Percentiles rank a stretch among this genome's conserved stretches.
These are phyloP conservation scores for Capitella teleta DNA, from an alignment of 1,140 invertebrate genomes.

Conservation along the genomic window DNA sequence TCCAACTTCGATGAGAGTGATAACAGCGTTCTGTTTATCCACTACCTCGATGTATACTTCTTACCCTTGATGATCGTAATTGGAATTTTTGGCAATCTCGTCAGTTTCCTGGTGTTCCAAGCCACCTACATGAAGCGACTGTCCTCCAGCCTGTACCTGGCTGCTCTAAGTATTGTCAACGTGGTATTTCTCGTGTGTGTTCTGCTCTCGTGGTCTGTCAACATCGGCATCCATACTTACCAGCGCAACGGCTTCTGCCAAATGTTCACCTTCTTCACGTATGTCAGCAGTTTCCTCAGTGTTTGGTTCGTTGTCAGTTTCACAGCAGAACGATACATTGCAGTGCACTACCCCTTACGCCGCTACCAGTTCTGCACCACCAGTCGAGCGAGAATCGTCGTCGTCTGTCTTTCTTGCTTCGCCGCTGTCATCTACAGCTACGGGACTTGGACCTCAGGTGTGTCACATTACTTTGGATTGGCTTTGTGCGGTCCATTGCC, in stretches of 20 bases:
- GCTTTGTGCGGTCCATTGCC: slow-evolving; percentile 50
- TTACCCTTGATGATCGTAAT: slow-evolving; percentile 54
- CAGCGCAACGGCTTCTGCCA: slow-evolving; percentile 15
- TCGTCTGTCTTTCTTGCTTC: slow-evolving; percentile 1
- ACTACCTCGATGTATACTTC: slow-evolving; percentile 50
- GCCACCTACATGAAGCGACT: slow-evolving; percentile 55
- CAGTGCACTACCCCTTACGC: slow-evolving; percentile 8
- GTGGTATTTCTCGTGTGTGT: slow-evolving; percentile 45
- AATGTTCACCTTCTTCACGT: slow-evolving; percentile 2
- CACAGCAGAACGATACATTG: slow-evolving; percentile 12
- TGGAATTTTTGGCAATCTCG: slow-evolving; percentile 57
- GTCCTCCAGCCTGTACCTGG: slow-evolving; percentile 56
- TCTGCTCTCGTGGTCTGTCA: slow-evolving; percentile 48
- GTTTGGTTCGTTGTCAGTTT: slow-evolving; percentile 13
- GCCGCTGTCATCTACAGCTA: slow-evolving; percentile 17
- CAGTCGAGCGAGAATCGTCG: slow-evolving; percentile 34
- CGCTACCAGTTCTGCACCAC: slow-evolving; percentile 7
- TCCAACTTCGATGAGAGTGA: too few relatives aligned
- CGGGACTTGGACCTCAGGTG: slow-evolving; percentile 13
- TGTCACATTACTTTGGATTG: not conserved
- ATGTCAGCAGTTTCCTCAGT: slow-evolving; percentile 6
- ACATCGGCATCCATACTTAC: slow-evolving; percentile 39
- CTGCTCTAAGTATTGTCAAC: slow-evolving; percentile 46
- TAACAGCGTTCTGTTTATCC: too few relatives aligned
- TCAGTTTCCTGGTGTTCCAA: slow-evolving; percentile 57